A percentile compares a stretch with the other conserved stretches of the same genome.
Evolutionary conservation across 2,797 vertebrate species (phyloP).

Genomic region (Siniperca scherzeri): DNA sequence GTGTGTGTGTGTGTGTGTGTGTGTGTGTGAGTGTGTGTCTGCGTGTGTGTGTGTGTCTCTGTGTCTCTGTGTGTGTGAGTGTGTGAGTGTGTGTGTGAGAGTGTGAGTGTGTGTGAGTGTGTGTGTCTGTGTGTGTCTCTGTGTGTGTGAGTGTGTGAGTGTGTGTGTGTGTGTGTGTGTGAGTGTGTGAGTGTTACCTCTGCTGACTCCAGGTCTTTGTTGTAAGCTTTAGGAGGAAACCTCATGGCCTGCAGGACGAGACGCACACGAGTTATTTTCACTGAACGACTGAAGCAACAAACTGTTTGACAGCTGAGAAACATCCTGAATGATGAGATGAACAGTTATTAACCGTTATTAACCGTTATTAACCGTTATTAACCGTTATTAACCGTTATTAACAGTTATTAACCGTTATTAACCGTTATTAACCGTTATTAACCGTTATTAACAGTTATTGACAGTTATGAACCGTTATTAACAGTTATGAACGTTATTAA

Average conservation of each 20-base stretch:
- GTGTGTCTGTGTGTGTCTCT: not conserved
- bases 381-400: too few species aligned
- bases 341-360: too few species aligned
- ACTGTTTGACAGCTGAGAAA: too few species aligned
- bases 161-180: not conserved
- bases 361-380: too few species aligned
- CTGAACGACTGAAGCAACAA: not conserved
- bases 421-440: too few species aligned
- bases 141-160: too few species aligned
- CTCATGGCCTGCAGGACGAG: constrained; percentile 91
- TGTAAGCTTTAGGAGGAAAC: constrained; percentile 98
- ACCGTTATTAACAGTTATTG: too few species aligned
- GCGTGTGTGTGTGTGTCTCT: not conserved
- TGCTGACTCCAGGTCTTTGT: constrained; percentile 98
- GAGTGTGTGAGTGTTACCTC: constrained; percentile 87
- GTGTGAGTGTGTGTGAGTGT: not conserved
- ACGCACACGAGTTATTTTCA: not conserved
- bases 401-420: too few species aligned
- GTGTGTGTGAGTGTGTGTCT: not conserved
- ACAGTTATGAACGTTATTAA: too few species aligned
- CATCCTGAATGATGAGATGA: not conserved
- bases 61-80: not conserved
- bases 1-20: too few species aligned
- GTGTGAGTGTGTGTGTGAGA: not conserved
- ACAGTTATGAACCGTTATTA: too few species aligned